Conservation (phyloP, 2,113 vertebrate species). For the Clarias gariepinus region DNA sequence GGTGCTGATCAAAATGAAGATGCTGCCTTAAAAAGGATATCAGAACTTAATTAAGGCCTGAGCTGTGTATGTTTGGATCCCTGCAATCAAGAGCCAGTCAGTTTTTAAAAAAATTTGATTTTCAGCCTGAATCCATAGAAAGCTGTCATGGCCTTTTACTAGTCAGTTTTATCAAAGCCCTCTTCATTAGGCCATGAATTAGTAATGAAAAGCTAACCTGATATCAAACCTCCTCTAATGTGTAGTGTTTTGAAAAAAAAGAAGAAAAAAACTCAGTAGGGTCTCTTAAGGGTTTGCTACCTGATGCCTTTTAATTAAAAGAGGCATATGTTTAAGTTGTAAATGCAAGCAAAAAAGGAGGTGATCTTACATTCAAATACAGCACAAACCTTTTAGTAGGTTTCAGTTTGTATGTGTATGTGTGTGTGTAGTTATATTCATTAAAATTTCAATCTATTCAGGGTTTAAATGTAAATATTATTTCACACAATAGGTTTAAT, state of each 20-base stretch:
- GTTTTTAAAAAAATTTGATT: slow-evolving; percentile 20
- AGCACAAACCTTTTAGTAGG: background rate
- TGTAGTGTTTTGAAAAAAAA: slow-evolving; percentile 13
- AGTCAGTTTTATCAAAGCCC: slow-evolving; percentile 19
- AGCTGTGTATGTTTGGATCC: slow-evolving; percentile 7
- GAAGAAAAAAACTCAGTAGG: background rate
- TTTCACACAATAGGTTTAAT: background rate
- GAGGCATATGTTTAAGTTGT: background rate
- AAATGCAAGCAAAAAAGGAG: background rate
- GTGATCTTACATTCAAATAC: background rate
- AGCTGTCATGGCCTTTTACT: slow-evolving; percentile 9
- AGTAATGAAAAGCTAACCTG: slow-evolving; percentile 43
- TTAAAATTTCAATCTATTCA: background rate
- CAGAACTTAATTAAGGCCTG: slow-evolving; percentile 14
- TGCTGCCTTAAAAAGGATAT: slow-evolving; percentile 17
- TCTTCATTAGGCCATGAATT: slow-evolving; percentile 35
- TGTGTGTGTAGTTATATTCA: background rate
- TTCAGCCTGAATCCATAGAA: slow-evolving; percentile 11
- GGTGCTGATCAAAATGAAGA: slow-evolving; percentile 13
- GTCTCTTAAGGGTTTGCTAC: background rate
- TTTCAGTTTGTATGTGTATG: slow-evolving; percentile 3
- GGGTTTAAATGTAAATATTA: background rate
- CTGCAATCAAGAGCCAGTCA: slow-evolving; percentile 13
- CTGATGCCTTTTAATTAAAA: slow-evolving; percentile 36
- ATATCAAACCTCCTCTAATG: slow-evolving; percentile 39